phyloP scores from a whole-genome alignment of 2,888 invertebrate species.

The Nemurella pictetii region DNA sequence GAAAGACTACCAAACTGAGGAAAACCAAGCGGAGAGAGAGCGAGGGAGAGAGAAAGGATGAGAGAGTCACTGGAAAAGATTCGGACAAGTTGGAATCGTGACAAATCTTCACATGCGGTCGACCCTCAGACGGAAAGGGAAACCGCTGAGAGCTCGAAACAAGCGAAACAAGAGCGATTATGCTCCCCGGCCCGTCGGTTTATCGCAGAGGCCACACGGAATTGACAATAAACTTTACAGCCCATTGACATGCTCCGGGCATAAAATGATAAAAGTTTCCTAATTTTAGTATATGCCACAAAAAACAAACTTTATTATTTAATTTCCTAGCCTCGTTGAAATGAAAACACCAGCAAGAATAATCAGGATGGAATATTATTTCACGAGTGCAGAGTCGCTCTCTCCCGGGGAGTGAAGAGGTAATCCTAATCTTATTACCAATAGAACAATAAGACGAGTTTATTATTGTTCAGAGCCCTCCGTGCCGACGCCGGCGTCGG shows the following conservation, averaged over 20 bases:
- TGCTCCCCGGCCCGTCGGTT: neutral
- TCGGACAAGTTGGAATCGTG: neutral
- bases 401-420: neutral
- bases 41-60: too few relatives aligned
- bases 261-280: neutral
- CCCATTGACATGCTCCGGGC: neutral
- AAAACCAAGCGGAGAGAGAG: too few relatives aligned
- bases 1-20: too few relatives aligned
- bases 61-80: neutral
- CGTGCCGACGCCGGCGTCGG: neutral
- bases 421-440: constrained; percentile 24
- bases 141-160: neutral
- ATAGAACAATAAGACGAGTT: constrained; percentile 11
- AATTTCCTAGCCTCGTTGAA: neutral
- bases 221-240: neutral
- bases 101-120: neutral
- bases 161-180: neutral
- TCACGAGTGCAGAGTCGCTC: neutral
- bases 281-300: neutral
- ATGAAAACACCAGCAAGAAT: neutral
- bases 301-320: neutral
- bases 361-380: neutral
- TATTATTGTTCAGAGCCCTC: neutral
- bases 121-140: neutral
- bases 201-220: neutral